Evolutionary conservation across 2,797 vertebrate genomes (phyloP), one percentile per base, ranked within the genome.

Genomic region (Tarsius wallacei): DNA sequence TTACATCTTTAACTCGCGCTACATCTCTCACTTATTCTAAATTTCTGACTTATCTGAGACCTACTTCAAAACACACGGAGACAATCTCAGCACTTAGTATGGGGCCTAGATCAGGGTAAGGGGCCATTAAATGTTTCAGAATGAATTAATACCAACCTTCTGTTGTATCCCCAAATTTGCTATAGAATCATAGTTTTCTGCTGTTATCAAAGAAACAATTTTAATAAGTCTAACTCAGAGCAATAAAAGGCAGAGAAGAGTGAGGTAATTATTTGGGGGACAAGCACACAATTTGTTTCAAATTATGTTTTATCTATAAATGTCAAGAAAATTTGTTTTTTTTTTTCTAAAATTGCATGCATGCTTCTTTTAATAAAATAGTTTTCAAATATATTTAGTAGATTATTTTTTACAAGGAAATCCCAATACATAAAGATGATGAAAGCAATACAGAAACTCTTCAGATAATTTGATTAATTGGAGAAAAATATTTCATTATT

Each of bases 161-260:
- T 76, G 15, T 57, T 91, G 64, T 26, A 86, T 61, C 12, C 15
- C 4, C 49, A 31, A 82, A 51, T 86, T 87, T 89, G 63, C 42
- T 53, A 28, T 36, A 70, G 14, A 76, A 73, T 68, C 57, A 71
- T 59, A 77, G 31, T 73, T 89, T 64, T 64, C 42, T 63, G 7
- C 15, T 87, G 86, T 96, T 64, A 92, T n/a, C 28, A 4, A 87
- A 59, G 15, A 71, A 89, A 61, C 8, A 49, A 80, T 78, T 59
- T 76, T 59, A 91, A 42, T 8, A 87, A 66, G 14, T 63, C 31
- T 87, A 26, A 47, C 4, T n/a, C 47, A 91, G 64, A 76, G 78
- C 47, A 19, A 80, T 59, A 55, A 90, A 85, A 87, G 51, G 2
- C n/a, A 90, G 21, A 71, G 33, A 66, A 71, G 13, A 84, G 4